Evolutionary conservation across 2,888 invertebrate species (phyloP).

Genomic region (Coelopa pilipes): DNA sequence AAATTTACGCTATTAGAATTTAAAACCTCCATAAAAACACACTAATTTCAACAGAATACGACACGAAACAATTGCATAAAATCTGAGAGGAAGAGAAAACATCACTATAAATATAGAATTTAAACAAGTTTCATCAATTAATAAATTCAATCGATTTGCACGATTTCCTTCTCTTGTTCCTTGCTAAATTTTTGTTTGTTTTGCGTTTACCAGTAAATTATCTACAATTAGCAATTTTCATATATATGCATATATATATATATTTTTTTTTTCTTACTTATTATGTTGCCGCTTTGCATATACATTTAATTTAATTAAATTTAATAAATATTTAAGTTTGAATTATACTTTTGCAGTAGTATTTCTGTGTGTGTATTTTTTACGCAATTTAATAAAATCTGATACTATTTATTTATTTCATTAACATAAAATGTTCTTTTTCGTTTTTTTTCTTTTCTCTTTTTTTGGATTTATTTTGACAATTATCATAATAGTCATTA

Average conservation of each 20-base stretch:
- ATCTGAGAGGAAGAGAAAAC: too few relatives aligned
- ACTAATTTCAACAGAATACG: conserved; percentile 23
- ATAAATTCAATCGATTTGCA: conserved; percentile 5
- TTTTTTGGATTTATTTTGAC: neutral
- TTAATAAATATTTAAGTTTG: conserved; percentile 15
- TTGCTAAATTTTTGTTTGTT: neutral
- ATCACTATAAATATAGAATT: neutral
- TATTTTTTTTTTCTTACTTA: conserved; percentile 29
- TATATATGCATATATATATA: conserved; percentile 40
- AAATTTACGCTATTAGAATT: conserved; percentile 29
- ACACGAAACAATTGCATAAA: neutral
- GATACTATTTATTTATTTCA: conserved; percentile 13
- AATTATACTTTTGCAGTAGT: too few relatives aligned
- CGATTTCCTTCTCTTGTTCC: neutral
- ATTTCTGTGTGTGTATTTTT: conserved; percentile 20
- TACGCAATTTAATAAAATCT: conserved; percentile 28
- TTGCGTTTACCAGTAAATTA: conserved; percentile 13
- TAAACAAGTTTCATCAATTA: conserved; percentile 1
- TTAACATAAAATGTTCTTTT: conserved; percentile 36
- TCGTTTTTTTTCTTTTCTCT: conserved; percentile 23
- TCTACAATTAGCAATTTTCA: conserved; percentile 35
- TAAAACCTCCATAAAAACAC: conserved; percentile 25
- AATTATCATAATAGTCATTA: conserved; percentile 20
- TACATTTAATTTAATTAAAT: conserved; percentile 10
- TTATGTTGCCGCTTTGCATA: conserved; percentile 27